A percentile compares a stretch with the other conserved stretches of the same genome.
These are phyloP conservation scores for Asteroscopus sphinx DNA, from an alignment of 2,888 invertebrate genomes.

Conservation along the genomic window DNA sequence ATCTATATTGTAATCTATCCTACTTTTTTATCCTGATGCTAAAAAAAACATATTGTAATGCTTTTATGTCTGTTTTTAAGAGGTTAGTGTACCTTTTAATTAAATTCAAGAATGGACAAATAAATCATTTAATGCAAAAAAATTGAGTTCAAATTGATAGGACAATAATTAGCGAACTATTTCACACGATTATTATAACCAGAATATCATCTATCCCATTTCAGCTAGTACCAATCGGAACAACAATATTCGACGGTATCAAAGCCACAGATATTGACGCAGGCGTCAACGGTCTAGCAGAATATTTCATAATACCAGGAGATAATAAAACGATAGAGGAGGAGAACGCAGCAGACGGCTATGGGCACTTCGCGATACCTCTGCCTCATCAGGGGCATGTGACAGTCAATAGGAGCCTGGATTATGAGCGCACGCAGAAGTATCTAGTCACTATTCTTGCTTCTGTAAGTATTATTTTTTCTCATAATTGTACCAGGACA, in stretches of 20 bases:
- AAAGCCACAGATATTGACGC: conserved; percentile 95
- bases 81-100: too few relatives aligned
- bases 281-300: conserved; percentile 96
- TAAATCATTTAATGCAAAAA: not conserved
- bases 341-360: conserved; percentile 93
- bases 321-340: conserved; percentile 79
- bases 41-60: too few relatives aligned
- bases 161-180: too few relatives aligned
- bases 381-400: conserved; percentile 97
- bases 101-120: not conserved
- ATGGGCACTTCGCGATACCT: conserved; percentile 95
- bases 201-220: conserved; percentile 55
- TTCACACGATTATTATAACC: too few relatives aligned
- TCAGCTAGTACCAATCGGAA: conserved; percentile 96
- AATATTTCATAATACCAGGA: conserved; percentile 95
- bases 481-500: not conserved
- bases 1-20: too few relatives aligned
- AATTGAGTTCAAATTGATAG: too few relatives aligned
- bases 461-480: conserved; percentile 91
- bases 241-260: conserved; percentile 95
- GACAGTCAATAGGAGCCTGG: conserved; percentile 95
- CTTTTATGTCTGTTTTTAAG: too few relatives aligned
- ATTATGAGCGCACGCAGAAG: conserved; percentile 96
- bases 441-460: conserved; percentile 97
- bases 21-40: too few relatives aligned